A percentile compares a stretch with the other conserved stretches of the same genome.
Conservation (phyloP, 2,797 vertebrate genomes). For the Argya squamiceps region DNA sequence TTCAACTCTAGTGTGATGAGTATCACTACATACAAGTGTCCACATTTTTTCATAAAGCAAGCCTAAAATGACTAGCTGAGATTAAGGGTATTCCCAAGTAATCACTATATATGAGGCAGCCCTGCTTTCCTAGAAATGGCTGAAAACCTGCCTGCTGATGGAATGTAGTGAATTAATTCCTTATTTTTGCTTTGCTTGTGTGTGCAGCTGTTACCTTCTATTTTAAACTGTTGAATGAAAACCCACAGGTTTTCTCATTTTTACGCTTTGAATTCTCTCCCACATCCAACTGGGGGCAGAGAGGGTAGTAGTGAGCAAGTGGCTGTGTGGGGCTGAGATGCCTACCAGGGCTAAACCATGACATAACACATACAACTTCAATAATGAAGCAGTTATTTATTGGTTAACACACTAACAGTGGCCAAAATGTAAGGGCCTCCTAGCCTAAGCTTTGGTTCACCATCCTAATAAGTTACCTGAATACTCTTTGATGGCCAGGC, state of each 20-base stretch:
- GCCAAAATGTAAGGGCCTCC: neutral
- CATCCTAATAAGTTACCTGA: neutral
- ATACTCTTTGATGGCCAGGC: neutral
- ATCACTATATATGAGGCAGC: fast-evolving
- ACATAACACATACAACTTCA: neutral
- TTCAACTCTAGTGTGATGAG: neutral
- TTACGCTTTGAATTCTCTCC: fast-evolving
- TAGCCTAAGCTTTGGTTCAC: neutral
- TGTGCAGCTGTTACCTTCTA: neutral
- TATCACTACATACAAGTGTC: neutral
- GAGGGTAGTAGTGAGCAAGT: neutral
- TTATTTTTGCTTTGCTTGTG: fast-evolving
- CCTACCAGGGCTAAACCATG: neutral
- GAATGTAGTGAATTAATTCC: neutral
- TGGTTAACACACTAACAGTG: neutral
- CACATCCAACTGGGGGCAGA: neutral
- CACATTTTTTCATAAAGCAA: neutral
- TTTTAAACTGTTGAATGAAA: neutral
- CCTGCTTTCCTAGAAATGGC: neutral
- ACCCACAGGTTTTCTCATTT: neutral
- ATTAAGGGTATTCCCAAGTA: neutral
- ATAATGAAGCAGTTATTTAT: neutral
- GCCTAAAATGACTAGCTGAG: neutral
- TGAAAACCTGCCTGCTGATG: neutral
- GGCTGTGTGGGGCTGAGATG: neutral